A percentile compares a stretch with the other conserved stretches of the same genome.
phyloP scores from a whole-genome alignment of 2,113 vertebrate species.

The Psilopsiagon aymara region DNA sequence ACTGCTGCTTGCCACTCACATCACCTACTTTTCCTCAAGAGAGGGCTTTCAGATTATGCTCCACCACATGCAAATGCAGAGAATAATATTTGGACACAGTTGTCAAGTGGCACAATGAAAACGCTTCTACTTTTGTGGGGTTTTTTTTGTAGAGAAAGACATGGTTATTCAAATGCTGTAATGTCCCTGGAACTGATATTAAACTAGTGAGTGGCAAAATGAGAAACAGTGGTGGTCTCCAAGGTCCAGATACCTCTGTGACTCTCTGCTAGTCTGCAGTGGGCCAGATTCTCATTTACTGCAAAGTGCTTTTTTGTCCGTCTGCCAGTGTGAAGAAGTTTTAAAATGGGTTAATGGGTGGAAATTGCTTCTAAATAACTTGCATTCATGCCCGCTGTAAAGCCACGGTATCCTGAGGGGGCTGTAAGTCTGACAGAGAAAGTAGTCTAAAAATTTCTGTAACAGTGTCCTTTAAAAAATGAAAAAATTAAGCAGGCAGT shows the following conservation, averaged over 20 bases:
- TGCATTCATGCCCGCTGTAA: not conserved
- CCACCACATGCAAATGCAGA: not conserved
- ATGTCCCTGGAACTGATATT: not conserved
- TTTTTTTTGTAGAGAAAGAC: not conserved
- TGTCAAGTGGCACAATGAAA: not conserved
- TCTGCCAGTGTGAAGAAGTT: not conserved
- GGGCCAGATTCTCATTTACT: not conserved
- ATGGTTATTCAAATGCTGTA: not conserved
- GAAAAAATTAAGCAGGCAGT: not conserved
- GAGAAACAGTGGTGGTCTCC: not conserved
- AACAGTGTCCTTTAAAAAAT: not conserved
- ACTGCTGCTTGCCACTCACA: not conserved
- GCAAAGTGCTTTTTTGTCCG: not conserved
- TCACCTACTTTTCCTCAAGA: rapidly evolving
- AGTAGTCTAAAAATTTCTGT: not conserved
- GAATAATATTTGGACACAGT: not conserved
- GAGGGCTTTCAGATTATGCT: not conserved
- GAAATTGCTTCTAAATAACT: not conserved
- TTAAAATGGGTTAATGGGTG: not conserved
- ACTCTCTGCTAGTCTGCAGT: too few species aligned
- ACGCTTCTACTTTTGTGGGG: not conserved
- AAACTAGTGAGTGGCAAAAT: not conserved
- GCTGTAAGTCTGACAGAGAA: not conserved
- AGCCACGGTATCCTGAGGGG: not conserved
- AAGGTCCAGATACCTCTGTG: not conserved